Evolutionary conservation across 2,113 vertebrate genomes (phyloP).

Genomic region (Sphyrna mokarran): DNA sequence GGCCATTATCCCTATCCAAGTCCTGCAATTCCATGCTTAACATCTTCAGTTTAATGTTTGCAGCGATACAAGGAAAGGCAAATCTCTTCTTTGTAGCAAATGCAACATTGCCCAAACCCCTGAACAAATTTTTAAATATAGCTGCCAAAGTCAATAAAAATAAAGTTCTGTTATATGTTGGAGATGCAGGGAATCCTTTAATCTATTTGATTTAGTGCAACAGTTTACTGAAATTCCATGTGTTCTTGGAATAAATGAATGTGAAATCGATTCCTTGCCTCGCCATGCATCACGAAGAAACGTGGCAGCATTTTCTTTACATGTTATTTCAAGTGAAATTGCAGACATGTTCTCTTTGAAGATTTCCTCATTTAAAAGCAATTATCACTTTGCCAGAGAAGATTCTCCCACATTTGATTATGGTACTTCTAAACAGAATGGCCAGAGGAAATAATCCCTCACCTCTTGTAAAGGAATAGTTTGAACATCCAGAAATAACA

Average conservation of each 20-base stretch:
- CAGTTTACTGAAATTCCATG: background rate
- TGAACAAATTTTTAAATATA: background rate
- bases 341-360: background rate
- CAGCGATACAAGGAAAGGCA: background rate
- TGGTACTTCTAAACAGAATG: background rate
- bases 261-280: background rate
- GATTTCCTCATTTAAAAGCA: background rate
- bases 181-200: background rate
- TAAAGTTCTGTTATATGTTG: background rate
- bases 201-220: background rate
- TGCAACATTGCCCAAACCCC: background rate
- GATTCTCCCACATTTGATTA: background rate
- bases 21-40: no score
- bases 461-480: background rate
- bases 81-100: background rate
- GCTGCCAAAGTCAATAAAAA: background rate
- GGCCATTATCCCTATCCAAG: no score
- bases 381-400: background rate
- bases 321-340: background rate
- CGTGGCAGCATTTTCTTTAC: background rate
- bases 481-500: background rate
- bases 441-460: background rate
- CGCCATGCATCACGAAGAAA: background rate
- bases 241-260: background rate
- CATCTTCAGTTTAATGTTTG: background rate